Conservation (phyloP, 2,888 invertebrate genomes). For the Scaptomyza tumidula region DNA sequence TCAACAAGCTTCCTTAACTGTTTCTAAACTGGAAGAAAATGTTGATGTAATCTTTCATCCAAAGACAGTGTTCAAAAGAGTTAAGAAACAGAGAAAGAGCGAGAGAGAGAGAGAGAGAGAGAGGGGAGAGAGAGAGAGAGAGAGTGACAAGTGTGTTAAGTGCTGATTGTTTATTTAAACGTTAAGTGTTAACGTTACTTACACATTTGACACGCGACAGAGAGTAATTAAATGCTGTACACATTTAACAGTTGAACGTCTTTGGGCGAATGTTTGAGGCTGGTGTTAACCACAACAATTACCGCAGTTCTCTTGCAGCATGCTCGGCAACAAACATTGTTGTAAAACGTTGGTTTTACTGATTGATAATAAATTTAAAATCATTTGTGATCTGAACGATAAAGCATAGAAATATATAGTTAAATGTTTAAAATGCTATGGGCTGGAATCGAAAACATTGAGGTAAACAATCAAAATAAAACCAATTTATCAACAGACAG, state of each 20-base stretch:
- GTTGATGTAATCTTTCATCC: too few species aligned
- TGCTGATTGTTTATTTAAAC: slow-evolving; percentile 1
- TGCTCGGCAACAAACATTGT: neutral
- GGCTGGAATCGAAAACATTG: slow-evolving; percentile 17
- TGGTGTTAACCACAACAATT: neutral
- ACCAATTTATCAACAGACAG: slow-evolving; percentile 64
- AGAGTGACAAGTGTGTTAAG: neutral
- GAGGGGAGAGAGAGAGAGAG: too few species aligned
- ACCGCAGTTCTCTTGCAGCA: neutral
- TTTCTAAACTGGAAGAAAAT: too few species aligned
- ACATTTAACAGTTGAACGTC: slow-evolving; percentile 3
- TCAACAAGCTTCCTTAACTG: too few species aligned
- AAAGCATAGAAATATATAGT: neutral
- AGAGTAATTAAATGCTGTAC: slow-evolving; percentile 9
- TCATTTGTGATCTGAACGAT: slow-evolving; percentile 31
- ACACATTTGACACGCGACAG: slow-evolving; percentile 1
- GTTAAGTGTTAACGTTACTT: neutral
- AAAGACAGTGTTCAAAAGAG: too few species aligned
- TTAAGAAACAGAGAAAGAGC: neutral
- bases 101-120: too few species aligned
- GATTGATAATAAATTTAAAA: slow-evolving; percentile 70
- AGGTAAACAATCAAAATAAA: slow-evolving; percentile 67
- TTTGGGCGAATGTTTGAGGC: neutral
- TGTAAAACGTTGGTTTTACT: slow-evolving; percentile 43
- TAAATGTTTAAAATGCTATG: slow-evolving; percentile 9